phyloP scores from a whole-genome alignment of 1,140 invertebrate species.

The Pseudomyrmex sp. region DNA sequence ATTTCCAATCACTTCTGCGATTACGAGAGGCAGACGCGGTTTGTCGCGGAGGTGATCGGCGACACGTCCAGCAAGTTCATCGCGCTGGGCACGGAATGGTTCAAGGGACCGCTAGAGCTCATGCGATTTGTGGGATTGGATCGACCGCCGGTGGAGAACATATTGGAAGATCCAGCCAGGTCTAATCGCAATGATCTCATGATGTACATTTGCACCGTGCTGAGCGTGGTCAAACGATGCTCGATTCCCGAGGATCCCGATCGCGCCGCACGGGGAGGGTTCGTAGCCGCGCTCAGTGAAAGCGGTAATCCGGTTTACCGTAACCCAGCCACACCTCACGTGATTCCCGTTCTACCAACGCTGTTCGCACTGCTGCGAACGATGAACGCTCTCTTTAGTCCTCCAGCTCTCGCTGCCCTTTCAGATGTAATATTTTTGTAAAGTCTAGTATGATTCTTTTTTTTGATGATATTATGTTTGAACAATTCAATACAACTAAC shows the following conservation, averaged over 20 bases:
- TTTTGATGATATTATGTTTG: background rate
- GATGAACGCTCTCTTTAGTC: conserved; percentile 92
- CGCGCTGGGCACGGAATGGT: conserved; percentile 85
- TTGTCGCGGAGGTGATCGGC: conserved; percentile 92
- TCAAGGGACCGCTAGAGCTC: conserved; percentile 88
- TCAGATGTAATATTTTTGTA: conserved; percentile 84
- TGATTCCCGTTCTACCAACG: conserved; percentile 91
- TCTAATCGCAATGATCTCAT: conserved; percentile 87
- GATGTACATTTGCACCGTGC: conserved; percentile 90
- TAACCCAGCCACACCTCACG: conserved; percentile 93
- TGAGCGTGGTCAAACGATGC: conserved; percentile 94
- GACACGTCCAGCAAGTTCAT: conserved; percentile 88
- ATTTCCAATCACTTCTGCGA: conserved; percentile 96
- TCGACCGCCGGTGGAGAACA: conserved; percentile 88
- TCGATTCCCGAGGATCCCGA: conserved; percentile 93
- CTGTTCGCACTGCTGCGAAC: conserved; percentile 91
- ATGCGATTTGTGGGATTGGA: conserved; percentile 92
- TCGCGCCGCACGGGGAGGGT: conserved; percentile 92
- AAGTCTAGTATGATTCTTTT: background rate
- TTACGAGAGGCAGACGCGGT: conserved; percentile 93
- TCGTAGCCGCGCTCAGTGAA: conserved; percentile 90
- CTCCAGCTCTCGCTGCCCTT: conserved; percentile 87
- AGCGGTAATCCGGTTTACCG: conserved; percentile 92
- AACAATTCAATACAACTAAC: background rate
- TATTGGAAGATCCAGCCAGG: conserved; percentile 87